Evolutionary conservation across 2,888 invertebrate genomes (phyloP).

Genomic region (Euphydryas editha): DNA sequence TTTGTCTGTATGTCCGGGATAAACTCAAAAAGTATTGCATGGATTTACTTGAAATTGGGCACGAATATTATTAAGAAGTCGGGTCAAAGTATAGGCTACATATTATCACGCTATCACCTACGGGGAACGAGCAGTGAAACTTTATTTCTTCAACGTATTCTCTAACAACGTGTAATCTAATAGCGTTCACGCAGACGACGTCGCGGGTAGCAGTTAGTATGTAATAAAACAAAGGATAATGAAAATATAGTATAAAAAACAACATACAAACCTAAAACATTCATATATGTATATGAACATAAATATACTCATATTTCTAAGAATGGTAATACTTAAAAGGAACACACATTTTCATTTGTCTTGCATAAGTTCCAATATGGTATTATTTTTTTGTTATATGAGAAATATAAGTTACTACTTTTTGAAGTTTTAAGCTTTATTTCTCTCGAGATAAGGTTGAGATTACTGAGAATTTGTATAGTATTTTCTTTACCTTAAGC

Average conservation of each 20-base stretch:
- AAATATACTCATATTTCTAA: constrained; percentile 22
- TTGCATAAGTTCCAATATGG: constrained; percentile 37
- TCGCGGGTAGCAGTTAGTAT: no score
- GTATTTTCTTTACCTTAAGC: constrained; percentile 27
- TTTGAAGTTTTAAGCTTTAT: constrained; percentile 24
- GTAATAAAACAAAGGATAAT: no score
- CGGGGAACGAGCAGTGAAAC: no score
- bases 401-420: constrained; percentile 8
- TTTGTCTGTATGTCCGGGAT: no score
- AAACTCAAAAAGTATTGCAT: no score
- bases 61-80: no score
- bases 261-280: not conserved
- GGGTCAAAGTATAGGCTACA: no score
- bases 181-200: no score
- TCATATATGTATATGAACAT: not conserved
- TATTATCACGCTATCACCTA: no score
- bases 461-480: constrained; percentile 14
- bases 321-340: constrained; percentile 25
- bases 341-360: constrained; percentile 35
- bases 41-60: no score
- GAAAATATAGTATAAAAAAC: not conserved
- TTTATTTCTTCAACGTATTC: no score
- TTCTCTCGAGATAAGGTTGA: constrained; percentile 8
- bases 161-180: no score
- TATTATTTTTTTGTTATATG: constrained; percentile 32